Base-by-base conservation (phyloP, 2,888 invertebrate genomes). In the Clunio marinus region DNA sequence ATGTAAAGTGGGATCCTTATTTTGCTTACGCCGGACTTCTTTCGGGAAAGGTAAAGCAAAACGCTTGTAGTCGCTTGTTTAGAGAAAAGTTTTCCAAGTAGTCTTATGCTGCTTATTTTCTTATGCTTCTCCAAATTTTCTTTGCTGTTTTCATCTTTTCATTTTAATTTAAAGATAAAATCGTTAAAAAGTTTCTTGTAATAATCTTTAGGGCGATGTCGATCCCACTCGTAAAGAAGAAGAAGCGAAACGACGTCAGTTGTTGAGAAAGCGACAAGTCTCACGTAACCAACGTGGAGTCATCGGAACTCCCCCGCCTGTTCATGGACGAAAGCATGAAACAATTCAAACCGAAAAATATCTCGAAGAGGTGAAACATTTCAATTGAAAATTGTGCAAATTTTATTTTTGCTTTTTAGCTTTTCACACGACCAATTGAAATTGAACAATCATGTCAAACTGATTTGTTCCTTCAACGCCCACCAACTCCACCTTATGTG, bases 321-420 rank as follows among this genome's bases (percentile, higher is more conserved):
- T 93, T 41, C 84, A 87, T 67, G 94, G 93, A 24, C 83, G 95
- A 70, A 86, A 86, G 66, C 93, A 94, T 80, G 91, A 89, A 73
- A 87, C 88, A 70, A 86, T 95, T 55, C 96, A 96, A 82, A 96
- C 96, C 1, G 95, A 96, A 72, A 82, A 86, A 73, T 94, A 89
- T 76, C 83, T 96, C 69, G 94, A 95, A 78, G 94, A 96, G 82
- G 83, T 91, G 60, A 32, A 60, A 65, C 58, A 8, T 55, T n/a
- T 17, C 51, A 25, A 35, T 32, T 17, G 10, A 35, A n/a, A n/a
- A n/a, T n/a, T n/a, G n/a, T n/a, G n/a, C n/a, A n/a, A n/a, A 24
- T 24, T 32, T 10, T 60, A 22, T 51, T 17, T 32, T 45, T 65
- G 60, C 28, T 65, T 70, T 25, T 75, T 84, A 66, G 86, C 77